Evolutionary conservation across 2,113 vertebrate genomes (phyloP).

Genomic region (Megaceryle maxima): DNA sequence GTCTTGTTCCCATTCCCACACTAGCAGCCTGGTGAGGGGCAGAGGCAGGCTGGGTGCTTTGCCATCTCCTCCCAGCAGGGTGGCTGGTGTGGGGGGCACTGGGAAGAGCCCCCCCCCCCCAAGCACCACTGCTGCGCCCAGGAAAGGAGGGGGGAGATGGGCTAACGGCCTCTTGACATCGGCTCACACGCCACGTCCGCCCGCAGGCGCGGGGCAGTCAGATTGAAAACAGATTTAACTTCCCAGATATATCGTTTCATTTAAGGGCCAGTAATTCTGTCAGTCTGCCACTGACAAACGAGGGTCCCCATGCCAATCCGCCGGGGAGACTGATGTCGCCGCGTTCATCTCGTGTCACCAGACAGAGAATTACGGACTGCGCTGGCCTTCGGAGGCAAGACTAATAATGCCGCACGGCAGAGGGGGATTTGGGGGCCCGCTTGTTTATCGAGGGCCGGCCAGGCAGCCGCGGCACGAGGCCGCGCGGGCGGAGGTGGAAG

Average conservation of each 20-base stretch:
- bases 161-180: constrained; percentile 63
- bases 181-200: constrained; percentile 65
- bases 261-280: constrained; percentile 82
- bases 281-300: constrained; percentile 78
- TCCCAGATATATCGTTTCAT: constrained; percentile 83
- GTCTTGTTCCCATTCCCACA: neutral
- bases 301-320: constrained; percentile 68
- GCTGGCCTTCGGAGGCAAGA: constrained; percentile 79
- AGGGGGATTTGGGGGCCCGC: constrained; percentile 57
- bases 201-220: constrained; percentile 39
- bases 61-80: accelerated
- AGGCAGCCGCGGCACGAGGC: constrained; percentile 31
- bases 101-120: neutral
- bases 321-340: constrained; percentile 47
- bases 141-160: neutral
- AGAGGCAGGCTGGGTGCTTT: accelerated
- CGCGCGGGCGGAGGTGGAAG: constrained; percentile 61
- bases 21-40: neutral
- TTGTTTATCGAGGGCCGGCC: constrained; percentile 58
- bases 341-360: constrained; percentile 63
- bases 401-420: constrained; percentile 60
- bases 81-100: accelerated
- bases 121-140: accelerated
- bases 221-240: constrained; percentile 74
- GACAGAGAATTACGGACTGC: constrained; percentile 77